Conservation (phyloP, 1,140 invertebrate genomes). For the Euwallacea fornicatus region DNA sequence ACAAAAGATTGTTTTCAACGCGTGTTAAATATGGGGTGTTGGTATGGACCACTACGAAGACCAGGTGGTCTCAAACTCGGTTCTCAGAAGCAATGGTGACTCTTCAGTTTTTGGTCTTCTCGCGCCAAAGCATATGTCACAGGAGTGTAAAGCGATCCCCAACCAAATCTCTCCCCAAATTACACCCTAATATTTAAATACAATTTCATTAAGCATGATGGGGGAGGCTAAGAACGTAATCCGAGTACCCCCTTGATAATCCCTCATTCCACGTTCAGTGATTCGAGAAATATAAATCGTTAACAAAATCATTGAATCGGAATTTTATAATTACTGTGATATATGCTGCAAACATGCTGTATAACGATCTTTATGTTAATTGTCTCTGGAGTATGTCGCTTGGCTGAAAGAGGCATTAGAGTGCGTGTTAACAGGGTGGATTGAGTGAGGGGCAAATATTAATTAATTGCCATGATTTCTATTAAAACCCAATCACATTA, state of each 20-base stretch:
- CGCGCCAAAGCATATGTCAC: no score
- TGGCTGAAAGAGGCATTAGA: constrained; percentile 11
- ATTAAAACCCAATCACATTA: no score
- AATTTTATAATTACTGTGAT: constrained; percentile 41
- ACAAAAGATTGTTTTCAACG: constrained; percentile 29
- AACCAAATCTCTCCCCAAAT: constrained; percentile 17
- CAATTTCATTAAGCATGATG: constrained; percentile 24
- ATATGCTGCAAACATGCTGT: constrained; percentile 13
- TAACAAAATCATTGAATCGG: constrained; percentile 37
- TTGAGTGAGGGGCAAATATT: not conserved
- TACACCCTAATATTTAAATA: constrained; percentile 40
- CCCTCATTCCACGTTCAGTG: constrained; percentile 32
- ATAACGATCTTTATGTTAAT: constrained; percentile 36
- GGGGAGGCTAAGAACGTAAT: constrained; percentile 4
- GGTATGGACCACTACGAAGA: constrained; percentile 14
- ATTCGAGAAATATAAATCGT: constrained; percentile 43
- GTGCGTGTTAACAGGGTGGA: constrained; percentile 4
- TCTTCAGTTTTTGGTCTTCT: no score
- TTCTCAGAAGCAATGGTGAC: constrained; percentile 4
- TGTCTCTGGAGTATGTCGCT: constrained; percentile 12
- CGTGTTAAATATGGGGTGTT: constrained; percentile 29
- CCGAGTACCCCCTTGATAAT: constrained; percentile 23
- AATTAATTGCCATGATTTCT: not conserved
- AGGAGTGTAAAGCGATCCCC: no score
- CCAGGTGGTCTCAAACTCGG: constrained; percentile 21